Evolutionary conservation across 2,888 invertebrate genomes (phyloP), one percentile per base, ranked within the genome.

Genomic region (Anagyrus pseudococci): DNA sequence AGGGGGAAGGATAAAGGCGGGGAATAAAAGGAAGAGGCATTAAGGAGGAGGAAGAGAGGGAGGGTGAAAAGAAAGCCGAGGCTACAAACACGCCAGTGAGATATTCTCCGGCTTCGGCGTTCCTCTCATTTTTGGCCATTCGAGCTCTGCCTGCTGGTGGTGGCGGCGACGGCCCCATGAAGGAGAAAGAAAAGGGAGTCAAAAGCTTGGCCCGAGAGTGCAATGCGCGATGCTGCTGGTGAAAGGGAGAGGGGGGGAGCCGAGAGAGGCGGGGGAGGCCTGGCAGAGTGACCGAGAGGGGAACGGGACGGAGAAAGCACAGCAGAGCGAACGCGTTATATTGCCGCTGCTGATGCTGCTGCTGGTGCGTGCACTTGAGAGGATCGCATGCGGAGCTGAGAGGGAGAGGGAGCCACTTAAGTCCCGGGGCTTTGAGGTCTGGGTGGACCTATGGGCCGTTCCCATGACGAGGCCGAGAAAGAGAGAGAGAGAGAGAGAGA

Each of bases 381-480:
- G 25, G 20, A 29, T 10, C 17, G 62, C 17, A 20, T 37, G 10
- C 54, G 54, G 64, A 59, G 52, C 8, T 33, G 23, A 44, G 52
- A 10, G 67, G 68, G 68, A 67, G 68, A 69, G 69, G 68, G 67
- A 69, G 71, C 68, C 72, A 71, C 71, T 70, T 70, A 69, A 71
- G 74, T 70, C 72, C 62, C 62, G 49, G 68, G 71, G 73, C 73
- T 75, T 74, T 71, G 68, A 71, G 69, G 71, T 73, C 72, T 70
- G 74, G 72, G 72, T 72, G 73, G 69, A 71, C 63, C 67, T 61
- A 57, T 55, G 69, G 73, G 72, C 74, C 74, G 77, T 80, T 78
- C 79, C 79, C 79, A 80, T 79, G 79, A 77, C 77, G 78, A 78
- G 77, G 64, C 59, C 46, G 33, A n/a, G n/a, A n/a, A n/a, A n/a